Percentiles rank a stretch among this genome's conserved stretches.
phyloP scores from a whole-genome alignment of 2,797 vertebrate genomes.

The Carcharodon carcharias region DNA sequence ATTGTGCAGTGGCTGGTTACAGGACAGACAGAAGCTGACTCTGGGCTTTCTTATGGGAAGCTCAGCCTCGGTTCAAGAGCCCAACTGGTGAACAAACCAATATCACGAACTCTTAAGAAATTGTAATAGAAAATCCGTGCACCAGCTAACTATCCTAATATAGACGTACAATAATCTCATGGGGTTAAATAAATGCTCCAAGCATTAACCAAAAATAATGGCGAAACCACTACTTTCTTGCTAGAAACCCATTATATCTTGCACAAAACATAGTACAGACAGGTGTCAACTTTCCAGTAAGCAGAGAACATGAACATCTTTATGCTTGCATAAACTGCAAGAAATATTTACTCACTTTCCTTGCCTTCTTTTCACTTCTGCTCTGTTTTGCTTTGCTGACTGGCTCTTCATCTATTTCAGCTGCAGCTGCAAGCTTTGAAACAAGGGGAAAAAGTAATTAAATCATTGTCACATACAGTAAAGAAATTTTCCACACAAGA shows the following conservation, averaged over 20 bases:
- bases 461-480: neutral
- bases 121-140: neutral
- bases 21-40: neutral
- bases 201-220: neutral
- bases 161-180: neutral
- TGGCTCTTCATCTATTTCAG: conserved; percentile 94
- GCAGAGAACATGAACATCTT: neutral
- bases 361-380: conserved; percentile 95
- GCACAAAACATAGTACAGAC: neutral
- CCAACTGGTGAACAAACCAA: neutral
- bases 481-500: neutral
- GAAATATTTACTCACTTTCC: conserved; percentile 67
- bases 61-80: neutral
- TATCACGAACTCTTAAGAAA: neutral
- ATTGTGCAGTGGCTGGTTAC: neutral
- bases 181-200: neutral
- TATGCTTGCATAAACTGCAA: neutral
- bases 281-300: neutral
- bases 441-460: neutral
- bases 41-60: neutral
- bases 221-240: neutral
- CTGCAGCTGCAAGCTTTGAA: conserved; percentile 83
- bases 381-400: conserved; percentile 99
- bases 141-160: neutral
- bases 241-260: neutral